Evolutionary conservation across 1,140 invertebrate species (phyloP), one percentile per base, ranked within the genome.

Genomic region (Trypoxylus dichotomus): DNA sequence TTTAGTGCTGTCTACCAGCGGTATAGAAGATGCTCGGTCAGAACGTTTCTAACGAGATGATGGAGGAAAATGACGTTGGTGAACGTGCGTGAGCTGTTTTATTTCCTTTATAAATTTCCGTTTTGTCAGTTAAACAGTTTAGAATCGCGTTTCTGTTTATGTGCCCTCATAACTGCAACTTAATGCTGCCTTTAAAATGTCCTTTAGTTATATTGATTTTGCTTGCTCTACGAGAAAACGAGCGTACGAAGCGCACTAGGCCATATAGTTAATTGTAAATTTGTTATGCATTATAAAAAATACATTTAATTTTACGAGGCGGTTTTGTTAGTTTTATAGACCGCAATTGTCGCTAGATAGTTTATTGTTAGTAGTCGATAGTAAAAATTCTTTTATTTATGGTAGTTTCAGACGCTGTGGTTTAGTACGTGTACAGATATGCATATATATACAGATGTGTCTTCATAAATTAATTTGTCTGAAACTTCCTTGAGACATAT

Each of bases 101-200:
- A 68, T 68, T 68, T 68, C 60, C 24, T 68, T 68, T 68, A 68
- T 68, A 68, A 68, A 68, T 68, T 68, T 68, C 13, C 24, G 21
- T 68, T 68, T 68, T 68, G 60, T 68, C 60, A 68, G 60, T 24
- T 68, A 68, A 27, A 68, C 60, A 68, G 60, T 68, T 68, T 68
- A 68, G 60, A 68, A 68, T 68, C 60, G 60, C 60, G 60, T 68
- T 68, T 68, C 60, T 13, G 60, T 29, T 68, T 68, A 68, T 68
- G 60, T 27, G 60, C 11, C 60, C 60, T 68, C 60, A 68, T 68
- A 68, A 68, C 60, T 68, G 60, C 60, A 63, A 24, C 60, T 68
- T 68, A 68, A 68, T 68, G 60, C 60, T 13, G 11, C 60, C 24
- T 29, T 68, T 68, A 68, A 68, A 68, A 68, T 68, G 27, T 27